Evolutionary conservation across 2,797 vertebrate genomes (phyloP), one percentile per base, ranked within the genome.

Genomic region (Remorina albescens): DNA sequence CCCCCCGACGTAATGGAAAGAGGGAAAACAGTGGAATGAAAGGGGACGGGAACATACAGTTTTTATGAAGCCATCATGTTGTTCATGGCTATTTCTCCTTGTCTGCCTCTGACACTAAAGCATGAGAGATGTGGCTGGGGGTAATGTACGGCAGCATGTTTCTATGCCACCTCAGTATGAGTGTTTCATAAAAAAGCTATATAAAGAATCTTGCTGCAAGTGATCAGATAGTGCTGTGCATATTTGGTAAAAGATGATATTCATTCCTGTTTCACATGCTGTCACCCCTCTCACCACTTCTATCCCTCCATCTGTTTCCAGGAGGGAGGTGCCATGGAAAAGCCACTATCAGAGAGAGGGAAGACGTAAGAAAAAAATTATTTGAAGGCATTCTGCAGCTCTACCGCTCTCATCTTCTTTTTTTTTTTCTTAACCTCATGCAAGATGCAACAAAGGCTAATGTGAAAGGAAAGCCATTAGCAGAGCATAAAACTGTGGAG

Each of bases 11-110:
- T 47, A 28, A 80, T 62, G 57, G 71, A 53, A 59, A 80, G 18
- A 80, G 46, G 49, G 66, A 62, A 66, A 78, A 71, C 70, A 76
- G 47, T 66, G 55, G 58, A 80, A 73, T 41, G 32, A 72, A 77
- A 66, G 8, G 47, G 63, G 66, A 67, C 32, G 23, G 61, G 63
- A 46, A 47, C 76, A 88, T 87, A 80, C 86, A 90, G 67, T 87
- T 89, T 86, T 89, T 77, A 90, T 91, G 81, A 90, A 78, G 59
- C 72, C 74, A 82, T 84, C 67, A 71, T 84, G 76, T 79, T 59
- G 61, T 50, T 71, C 64, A 79, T 86, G 72, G 70, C 78, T 81
- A 66, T 74, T 75, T 69, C 47, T 55, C 57, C 23, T 47, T 54
- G 61, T 83, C 65, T 80, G 57, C 65, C 19, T 47, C 58, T 73